Evolutionary conservation across 2,113 vertebrate genomes (phyloP).

Genomic region (Gallinago media): DNA sequence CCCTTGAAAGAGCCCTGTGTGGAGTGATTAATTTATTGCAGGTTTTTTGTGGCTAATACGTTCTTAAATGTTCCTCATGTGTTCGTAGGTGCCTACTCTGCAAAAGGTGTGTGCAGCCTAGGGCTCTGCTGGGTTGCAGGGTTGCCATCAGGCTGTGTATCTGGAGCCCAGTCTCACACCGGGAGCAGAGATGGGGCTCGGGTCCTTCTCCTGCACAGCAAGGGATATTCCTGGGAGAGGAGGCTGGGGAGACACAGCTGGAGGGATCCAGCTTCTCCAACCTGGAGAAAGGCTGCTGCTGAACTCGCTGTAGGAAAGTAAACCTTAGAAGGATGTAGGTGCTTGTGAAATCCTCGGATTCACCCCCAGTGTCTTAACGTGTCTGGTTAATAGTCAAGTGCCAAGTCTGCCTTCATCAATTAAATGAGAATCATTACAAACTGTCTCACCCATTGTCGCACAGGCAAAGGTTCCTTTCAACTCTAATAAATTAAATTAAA

Average conservation of each 20-base stretch:
- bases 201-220: not conserved
- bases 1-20: not conserved
- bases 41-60: not conserved
- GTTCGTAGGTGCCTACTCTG: not conserved
- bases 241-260: not conserved
- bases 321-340: not conserved
- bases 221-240: not conserved
- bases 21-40: not conserved
- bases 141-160: not conserved
- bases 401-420: slow-evolving; percentile 57
- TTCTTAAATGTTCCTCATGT: not conserved
- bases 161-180: not conserved
- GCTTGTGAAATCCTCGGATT: slow-evolving; percentile 31
- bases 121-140: accelerated
- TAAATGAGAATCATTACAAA: slow-evolving; percentile 63
- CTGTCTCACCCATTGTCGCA: slow-evolving; percentile 52
- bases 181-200: not conserved
- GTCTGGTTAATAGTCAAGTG: slow-evolving; percentile 58
- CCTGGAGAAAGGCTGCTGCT: not conserved
- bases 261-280: not conserved
- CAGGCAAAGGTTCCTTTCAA: slow-evolving; percentile 60
- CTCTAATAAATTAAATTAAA: slow-evolving; percentile 69
- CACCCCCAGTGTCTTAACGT: not conserved
- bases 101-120: not conserved
- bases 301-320: slow-evolving; percentile 9